Evolutionary conservation across 2,113 vertebrate species (phyloP), one percentile per base, ranked within the genome.

Genomic region (Anhinga rufa): DNA sequence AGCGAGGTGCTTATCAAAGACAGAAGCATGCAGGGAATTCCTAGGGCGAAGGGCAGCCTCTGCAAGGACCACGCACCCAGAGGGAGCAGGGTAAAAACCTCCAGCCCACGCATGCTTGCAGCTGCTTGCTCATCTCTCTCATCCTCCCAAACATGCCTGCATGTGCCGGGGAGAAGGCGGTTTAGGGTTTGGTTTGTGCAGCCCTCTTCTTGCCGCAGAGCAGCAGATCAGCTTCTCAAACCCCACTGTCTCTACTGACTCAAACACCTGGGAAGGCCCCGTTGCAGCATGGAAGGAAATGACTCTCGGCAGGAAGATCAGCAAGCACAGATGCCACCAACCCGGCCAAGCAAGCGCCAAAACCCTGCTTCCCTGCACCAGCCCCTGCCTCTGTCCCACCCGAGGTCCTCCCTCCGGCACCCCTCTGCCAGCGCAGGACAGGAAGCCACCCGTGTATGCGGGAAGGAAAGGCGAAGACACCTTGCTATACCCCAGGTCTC

Each of bases 51-150:
- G 84, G 72, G 78, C 90, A 92, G 75, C 55, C 70, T 84, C 54
- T 0, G 2, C 1, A 9, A 91, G 84, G 89, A 74, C 71, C 2
- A 0, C 0, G 7, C 54, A 20, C 54, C 57, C 12, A 0, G 34
- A 70, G 81, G 88, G 32, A 92, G 75, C 5, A 0, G 60, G 78
- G 90, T 58, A 82, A 69, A 68, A 91, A 22, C 58, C 75, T 85
- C 71, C 90, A 90, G 85, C 95, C 94, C 96, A 95, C 78, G 54
- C 62, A 17, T 0, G 9, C 89, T 69, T 91, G 81, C 95, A 91
- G 96, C 95, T 95, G 91, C 96, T 80, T 91, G 96, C 54, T 87
- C 42, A 36, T 44, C 86, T 52, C 71, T 78, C 91, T 77, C 42
- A 11, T 14, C 78, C 82, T 89, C 91, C 75, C 91, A 25, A 38